Evolutionary conservation across 92 coral and sea anemone genomes (phyloP).

Genomic region (Palythoa heliodiscus): DNA sequence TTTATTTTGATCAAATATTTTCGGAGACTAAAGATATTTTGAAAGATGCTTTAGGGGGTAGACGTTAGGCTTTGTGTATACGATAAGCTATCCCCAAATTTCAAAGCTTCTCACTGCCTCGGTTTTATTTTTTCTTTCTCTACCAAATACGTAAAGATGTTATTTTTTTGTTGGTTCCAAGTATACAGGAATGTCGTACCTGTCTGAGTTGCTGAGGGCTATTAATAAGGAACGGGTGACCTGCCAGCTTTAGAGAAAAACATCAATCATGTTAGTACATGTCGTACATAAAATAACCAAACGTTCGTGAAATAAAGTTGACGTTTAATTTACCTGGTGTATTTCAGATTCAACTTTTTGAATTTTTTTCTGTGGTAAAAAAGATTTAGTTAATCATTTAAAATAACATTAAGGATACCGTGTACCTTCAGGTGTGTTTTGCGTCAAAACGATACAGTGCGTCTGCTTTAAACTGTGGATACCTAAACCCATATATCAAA

Average conservation of each 20-base stretch:
- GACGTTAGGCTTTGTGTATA: too few relatives aligned
- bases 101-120: too few relatives aligned
- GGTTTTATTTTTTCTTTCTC: not conserved
- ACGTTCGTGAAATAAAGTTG: not conserved
- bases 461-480: too few relatives aligned
- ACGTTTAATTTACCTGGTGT: conserved; percentile 61
- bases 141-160: not conserved
- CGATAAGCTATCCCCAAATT: too few relatives aligned
- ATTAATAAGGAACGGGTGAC: conserved; percentile 85
- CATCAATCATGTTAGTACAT: not conserved
- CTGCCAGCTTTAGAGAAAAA: conserved; percentile 62
- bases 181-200: conserved; percentile 45
- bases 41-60: too few relatives aligned
- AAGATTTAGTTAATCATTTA: not conserved
- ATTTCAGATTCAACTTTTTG: conserved; percentile 75
- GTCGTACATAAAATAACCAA: not conserved
- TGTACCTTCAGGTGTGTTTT: too few relatives aligned
- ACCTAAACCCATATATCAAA: too few relatives aligned
- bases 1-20: too few relatives aligned
- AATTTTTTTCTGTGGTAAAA: conserved; percentile 61
- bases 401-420: too few relatives aligned
- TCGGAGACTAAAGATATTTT: too few relatives aligned
- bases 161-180: not conserved
- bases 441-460: too few relatives aligned
- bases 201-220: conserved; percentile 95